Evolutionary conservation across 2,113 vertebrate species (phyloP).

Genomic region (Caranx ignobilis): DNA sequence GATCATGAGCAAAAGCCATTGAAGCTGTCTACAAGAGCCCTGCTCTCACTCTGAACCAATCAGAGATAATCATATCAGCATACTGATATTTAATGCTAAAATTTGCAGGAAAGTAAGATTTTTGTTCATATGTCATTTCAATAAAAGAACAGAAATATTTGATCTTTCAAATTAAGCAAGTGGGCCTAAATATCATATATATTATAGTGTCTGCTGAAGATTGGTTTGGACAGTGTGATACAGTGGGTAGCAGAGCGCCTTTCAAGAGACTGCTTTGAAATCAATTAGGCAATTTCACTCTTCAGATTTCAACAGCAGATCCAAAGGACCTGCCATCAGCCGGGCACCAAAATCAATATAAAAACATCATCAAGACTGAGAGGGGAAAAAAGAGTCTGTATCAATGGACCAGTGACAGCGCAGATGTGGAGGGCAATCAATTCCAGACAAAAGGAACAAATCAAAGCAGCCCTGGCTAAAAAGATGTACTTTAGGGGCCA

Average conservation of each 20-base stretch:
- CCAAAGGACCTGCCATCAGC: slow-evolving; percentile 21
- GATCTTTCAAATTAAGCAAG: background rate
- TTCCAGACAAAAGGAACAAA: slow-evolving; percentile 37
- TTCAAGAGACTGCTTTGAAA: slow-evolving; percentile 20
- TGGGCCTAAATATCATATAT: background rate
- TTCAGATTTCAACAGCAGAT: slow-evolving; percentile 26
- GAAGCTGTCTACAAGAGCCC: no score
- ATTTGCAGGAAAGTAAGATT: background rate
- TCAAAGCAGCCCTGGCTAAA: slow-evolving; percentile 22
- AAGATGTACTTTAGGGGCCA: background rate
- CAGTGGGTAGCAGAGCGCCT: background rate
- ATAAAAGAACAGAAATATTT: background rate
- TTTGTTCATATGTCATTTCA: background rate
- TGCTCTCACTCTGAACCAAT: background rate
- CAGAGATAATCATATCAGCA: background rate
- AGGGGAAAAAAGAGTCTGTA: slow-evolving; percentile 34
- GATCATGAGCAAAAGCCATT: background rate
- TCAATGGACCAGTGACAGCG: slow-evolving; percentile 28
- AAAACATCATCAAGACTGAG: slow-evolving; percentile 51
- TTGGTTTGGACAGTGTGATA: background rate
- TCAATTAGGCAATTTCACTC: slow-evolving; percentile 33
- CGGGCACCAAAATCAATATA: slow-evolving; percentile 60
- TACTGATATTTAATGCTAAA: background rate
- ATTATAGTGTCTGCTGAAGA: background rate
- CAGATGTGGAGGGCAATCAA: slow-evolving; percentile 49